A percentile compares a stretch with the other conserved stretches of the same genome.
Evolutionary conservation across 2,888 invertebrate genomes (phyloP).

Genomic region (Microchrysa polita): DNA sequence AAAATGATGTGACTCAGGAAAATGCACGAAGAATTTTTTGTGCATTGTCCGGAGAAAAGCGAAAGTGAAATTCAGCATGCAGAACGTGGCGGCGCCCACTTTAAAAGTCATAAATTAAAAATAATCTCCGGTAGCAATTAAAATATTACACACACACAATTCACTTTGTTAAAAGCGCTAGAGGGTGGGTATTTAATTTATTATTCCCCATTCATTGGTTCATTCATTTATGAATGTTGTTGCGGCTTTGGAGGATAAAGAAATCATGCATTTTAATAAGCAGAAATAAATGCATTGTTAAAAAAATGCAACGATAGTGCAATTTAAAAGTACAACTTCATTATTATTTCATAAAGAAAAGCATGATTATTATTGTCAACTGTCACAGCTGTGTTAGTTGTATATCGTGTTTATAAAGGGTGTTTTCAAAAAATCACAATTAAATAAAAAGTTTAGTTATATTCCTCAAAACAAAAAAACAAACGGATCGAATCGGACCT

Average conservation of each 20-base stretch:
- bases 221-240: neutral
- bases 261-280: neutral
- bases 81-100: slow-evolving; percentile 21
- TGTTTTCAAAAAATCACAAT: too few species aligned
- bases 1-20: neutral
- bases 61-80: slow-evolving; percentile 43
- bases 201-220: neutral
- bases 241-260: neutral
- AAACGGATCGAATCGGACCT: too few species aligned
- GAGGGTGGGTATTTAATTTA: neutral
- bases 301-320: neutral
- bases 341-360: neutral
- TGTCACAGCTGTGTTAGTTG: too few species aligned
- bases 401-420: too few species aligned
- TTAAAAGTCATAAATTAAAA: slow-evolving; percentile 9
- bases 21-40: slow-evolving; percentile 9
- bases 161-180: neutral
- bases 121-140: neutral
- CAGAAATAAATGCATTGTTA: neutral
- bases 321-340: neutral
- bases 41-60: slow-evolving; percentile 42
- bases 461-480: too few species aligned
- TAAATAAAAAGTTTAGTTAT: too few species aligned
- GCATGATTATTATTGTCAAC: neutral
- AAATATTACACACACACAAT: neutral